Base-by-base conservation (phyloP, 2,797 vertebrate species). In the Catharus ustulatus region DNA sequence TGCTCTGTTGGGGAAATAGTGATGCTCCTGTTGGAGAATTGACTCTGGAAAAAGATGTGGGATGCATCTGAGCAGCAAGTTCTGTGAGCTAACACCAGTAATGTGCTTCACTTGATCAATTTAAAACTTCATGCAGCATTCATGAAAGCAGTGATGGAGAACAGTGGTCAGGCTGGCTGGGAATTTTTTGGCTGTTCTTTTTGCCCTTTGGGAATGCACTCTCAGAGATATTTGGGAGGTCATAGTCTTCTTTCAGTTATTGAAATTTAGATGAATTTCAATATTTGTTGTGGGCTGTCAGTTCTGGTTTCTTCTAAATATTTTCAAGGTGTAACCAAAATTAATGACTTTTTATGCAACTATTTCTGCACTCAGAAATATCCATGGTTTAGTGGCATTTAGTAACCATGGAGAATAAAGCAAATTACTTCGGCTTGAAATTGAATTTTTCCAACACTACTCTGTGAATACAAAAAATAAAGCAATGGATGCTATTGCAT, bases 341-440 rank as follows among this genome's bases (percentile, higher is more conserved):
- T 76, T 3, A 55, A 69, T 76, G 51, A 32, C 14, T 82, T 92
- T 77, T 64, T 43, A 36, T 87, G 69, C 80, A 81, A 54, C 58
- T 82, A 0, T 76, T 74, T 57, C 67, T 93, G 77, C 59, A 32
- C 10, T 86, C 40, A 46, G 52, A 84, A 82, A 66, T 68, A 67
- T 43, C 68, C 10, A 13, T 34, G 51, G 55, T 79, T 48, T 84
- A 34, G 48, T 75, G 62, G 22, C 17, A 4, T 58, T 89, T 49
- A 81, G 72, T 91, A 95, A 89, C 63, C 68, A 68, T 62, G 73
- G 59, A 81, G 64, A 93, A 64, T 67, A 79, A 76, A 91, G 66
- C 49, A 72, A 80, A 85, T 86, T 77, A 72, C 62, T 90, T 85
- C 52, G 62, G 24, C 61, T 92, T 82, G 67, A 84, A 94, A 89